Evolutionary conservation across 35 echinoderm and acorn worm species (phyloP).

Genomic region (Patiria miniata): DNA sequence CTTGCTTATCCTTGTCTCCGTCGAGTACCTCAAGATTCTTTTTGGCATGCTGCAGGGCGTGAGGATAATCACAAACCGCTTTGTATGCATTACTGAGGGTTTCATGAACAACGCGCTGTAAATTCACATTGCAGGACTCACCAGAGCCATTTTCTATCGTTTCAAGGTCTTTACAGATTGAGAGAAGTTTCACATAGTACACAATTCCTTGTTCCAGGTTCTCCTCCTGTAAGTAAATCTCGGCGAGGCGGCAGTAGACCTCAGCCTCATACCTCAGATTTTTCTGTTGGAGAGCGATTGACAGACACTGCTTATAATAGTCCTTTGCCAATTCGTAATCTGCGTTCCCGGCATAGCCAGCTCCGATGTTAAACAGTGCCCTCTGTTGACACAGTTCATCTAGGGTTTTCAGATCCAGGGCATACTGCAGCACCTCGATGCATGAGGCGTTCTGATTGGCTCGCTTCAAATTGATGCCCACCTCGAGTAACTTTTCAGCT

Average conservation of each 20-base stretch:
- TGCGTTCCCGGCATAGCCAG: conserved; percentile 19
- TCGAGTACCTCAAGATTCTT: conserved; percentile 33
- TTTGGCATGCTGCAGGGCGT: conserved; percentile 66
- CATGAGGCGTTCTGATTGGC: conserved; percentile 48
- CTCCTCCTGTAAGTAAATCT: conserved; percentile 54
- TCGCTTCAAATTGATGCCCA: conserved; percentile 54
- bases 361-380: conserved; percentile 58
- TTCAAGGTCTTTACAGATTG: conserved; percentile 66
- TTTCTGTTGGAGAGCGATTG: conserved; percentile 42
- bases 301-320: conserved; percentile 68
- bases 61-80: conserved; percentile 51
- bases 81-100: conserved; percentile 69
- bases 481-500: conserved; percentile 63
- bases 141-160: not conserved
- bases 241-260: conserved; percentile 66
- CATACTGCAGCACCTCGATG: conserved; percentile 74
- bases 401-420: conserved; percentile 58
- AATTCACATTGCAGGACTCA: conserved; percentile 28
- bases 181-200: conserved; percentile 75
- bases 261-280: conserved; percentile 60
- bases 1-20: conserved; percentile 14
- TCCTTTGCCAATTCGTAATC: conserved; percentile 69
- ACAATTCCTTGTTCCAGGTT: conserved; percentile 67
- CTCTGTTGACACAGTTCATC: conserved; percentile 38
- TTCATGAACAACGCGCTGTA: conserved; percentile 66